phyloP scores from a whole-genome alignment of 1,140 invertebrate species.

The Chymomyza costata region DNA sequence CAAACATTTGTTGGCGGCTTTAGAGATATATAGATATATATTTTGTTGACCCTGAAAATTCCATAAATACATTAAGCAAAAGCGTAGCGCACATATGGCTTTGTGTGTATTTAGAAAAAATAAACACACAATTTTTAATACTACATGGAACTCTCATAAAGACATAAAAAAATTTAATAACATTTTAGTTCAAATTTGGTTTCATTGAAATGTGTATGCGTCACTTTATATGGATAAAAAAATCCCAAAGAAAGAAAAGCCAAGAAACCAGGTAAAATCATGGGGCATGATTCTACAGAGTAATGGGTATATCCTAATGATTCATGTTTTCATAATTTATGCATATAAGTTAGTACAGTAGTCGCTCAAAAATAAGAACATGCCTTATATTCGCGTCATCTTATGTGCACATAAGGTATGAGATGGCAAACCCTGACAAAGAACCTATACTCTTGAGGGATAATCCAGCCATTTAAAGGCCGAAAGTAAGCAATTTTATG shows the following conservation, averaged over 20 bases:
- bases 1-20: conserved; percentile 60
- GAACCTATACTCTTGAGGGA: too few species aligned
- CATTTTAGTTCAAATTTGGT: conserved; percentile 39
- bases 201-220: conserved; percentile 55
- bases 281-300: conserved; percentile 36
- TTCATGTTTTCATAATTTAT: conserved; percentile 12
- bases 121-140: too few species aligned
- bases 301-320: too few species aligned
- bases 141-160: too few species aligned
- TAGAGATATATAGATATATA: conserved; percentile 35
- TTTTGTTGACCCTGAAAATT: conserved; percentile 59
- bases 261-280: conserved; percentile 26
- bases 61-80: conserved; percentile 72
- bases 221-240: conserved; percentile 19
- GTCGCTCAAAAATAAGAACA: conserved; percentile 8
- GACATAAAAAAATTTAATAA: conserved; percentile 53
- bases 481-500: too few species aligned
- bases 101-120: not conserved
- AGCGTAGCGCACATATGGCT: conserved; percentile 47
- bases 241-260: conserved; percentile 16
- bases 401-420: too few species aligned
- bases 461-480: too few species aligned
- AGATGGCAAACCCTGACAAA: too few species aligned
- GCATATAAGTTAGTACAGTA: conserved; percentile 6
- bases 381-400: too few species aligned